These are phyloP conservation scores for Cybosia mesomella DNA, from an alignment of 2,888 invertebrate species.

Conservation along the genomic window DNA sequence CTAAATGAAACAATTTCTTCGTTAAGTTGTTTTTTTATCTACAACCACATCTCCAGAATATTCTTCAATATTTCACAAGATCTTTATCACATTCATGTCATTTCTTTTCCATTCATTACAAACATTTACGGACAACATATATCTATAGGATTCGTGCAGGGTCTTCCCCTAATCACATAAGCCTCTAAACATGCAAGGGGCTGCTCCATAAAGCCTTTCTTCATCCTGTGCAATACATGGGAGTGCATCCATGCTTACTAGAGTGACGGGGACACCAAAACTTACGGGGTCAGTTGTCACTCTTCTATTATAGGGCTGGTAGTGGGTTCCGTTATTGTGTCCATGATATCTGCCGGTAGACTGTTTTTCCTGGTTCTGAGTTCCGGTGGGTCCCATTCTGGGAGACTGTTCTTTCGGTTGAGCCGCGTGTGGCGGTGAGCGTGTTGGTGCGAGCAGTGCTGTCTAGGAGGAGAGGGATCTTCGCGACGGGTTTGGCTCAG, in stretches of 20 bases:
- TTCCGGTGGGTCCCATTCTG: constrained; percentile 83
- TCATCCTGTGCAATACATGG: constrained; percentile 65
- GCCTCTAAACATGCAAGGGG: constrained; percentile 85
- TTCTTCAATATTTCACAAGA: constrained; percentile 38
- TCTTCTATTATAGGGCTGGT: constrained; percentile 68
- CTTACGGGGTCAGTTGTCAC: constrained; percentile 83
- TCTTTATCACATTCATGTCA: constrained; percentile 36
- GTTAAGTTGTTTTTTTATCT: constrained; percentile 27
- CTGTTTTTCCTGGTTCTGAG: constrained; percentile 80
- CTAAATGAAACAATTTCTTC: constrained; percentile 27
- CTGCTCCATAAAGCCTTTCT: constrained; percentile 79
- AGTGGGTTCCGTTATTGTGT: constrained; percentile 66
- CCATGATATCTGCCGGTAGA: constrained; percentile 78
- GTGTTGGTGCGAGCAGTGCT: constrained; percentile 84
- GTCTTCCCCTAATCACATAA: constrained; percentile 79
- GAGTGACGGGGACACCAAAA: constrained; percentile 82
- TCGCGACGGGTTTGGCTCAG: constrained; percentile 81
- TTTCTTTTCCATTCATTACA: constrained; percentile 41
- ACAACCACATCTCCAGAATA: constrained; percentile 43
- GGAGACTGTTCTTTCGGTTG: constrained; percentile 82
- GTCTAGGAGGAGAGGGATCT: constrained; percentile 72
- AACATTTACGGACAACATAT: constrained; percentile 64
- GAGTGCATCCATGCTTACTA: constrained; percentile 83
- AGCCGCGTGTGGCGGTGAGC: constrained; percentile 76
- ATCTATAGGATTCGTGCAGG: constrained; percentile 82